A percentile compares a stretch with the other conserved stretches of the same genome.
Evolutionary conservation across 2,797 vertebrate species (phyloP).

Genomic region (Hydrophis major): DNA sequence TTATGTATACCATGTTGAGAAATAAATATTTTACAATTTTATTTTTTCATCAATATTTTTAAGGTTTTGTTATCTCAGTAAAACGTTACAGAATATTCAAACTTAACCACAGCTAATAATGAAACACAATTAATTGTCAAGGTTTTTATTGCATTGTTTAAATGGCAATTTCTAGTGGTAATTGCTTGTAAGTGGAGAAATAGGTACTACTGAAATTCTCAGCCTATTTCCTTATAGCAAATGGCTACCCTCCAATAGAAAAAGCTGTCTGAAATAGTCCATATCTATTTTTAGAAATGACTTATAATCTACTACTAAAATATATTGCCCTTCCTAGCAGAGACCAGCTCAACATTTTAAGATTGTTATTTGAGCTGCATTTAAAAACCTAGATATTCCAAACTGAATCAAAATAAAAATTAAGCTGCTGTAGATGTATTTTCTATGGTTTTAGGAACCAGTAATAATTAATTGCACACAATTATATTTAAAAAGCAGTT

Average conservation of each 20-base stretch:
- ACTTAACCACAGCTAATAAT: neutral
- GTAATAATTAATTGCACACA: constrained; percentile 13
- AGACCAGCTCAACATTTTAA: constrained; percentile 38
- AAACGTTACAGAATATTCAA: neutral
- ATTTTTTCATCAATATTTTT: constrained; percentile 41
- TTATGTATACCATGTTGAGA: constrained; percentile 42
- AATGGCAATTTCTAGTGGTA: constrained; percentile 24
- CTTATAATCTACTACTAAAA: constrained; percentile 63
- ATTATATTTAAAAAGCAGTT: constrained; percentile 35
- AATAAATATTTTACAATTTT: constrained; percentile 52
- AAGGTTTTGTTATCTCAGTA: constrained; percentile 14
- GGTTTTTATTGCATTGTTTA: constrained; percentile 35
- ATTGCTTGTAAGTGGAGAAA: constrained; percentile 43
- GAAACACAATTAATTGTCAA: constrained; percentile 11
- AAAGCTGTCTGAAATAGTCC: constrained; percentile 57
- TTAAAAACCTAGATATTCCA: constrained; percentile 17
- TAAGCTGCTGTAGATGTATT: constrained; percentile 22
- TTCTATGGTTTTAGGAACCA: neutral
- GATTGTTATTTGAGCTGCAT: constrained; percentile 22
- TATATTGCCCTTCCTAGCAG: constrained; percentile 51
- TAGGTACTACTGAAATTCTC: constrained; percentile 51
- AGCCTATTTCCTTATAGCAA: constrained; percentile 52
- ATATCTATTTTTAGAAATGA: constrained; percentile 68
- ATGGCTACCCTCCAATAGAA: constrained; percentile 44
- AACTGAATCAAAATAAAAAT: constrained; percentile 8